Evolutionary conservation across 1,140 invertebrate genomes (phyloP), one percentile per base, ranked within the genome.

Genomic region (Patella vulgata): DNA sequence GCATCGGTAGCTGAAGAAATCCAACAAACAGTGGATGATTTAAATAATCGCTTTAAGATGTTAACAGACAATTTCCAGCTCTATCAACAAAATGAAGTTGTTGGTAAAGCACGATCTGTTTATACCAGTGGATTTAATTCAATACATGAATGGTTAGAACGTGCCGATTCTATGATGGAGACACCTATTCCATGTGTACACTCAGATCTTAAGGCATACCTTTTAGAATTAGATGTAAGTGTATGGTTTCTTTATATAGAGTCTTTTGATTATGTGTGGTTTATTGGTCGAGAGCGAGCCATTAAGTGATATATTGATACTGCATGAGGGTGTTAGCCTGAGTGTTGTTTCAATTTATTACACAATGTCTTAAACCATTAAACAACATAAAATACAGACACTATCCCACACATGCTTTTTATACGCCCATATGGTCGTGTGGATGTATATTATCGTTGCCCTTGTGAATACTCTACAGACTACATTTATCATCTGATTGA

Each of bases 41-140:
- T 97, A 36, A 90, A 90, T 1, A 83, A 88, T 27, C 87, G 90
- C 62, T 97, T 93, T 90, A 93, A 94, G 50, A 87, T 88, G 19
- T 83, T 81, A 17, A 46, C 57, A 1, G 67, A 70, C 1, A 52
- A 62, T 28, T 75, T 74, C 54, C 48, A 74, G 44, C 58, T 68
- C 21, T 81, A 74, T 76, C 92, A 95, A 84, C 90, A 94, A 70
- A 91, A 92, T 31, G 94, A 94, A 25, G 92, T 95, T 74, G 90
- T 94, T 19, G 86, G 95, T 1, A 87, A 93, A 60, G 91, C 91
- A 58, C 87, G 91, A 14, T 90, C 92, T 75, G 91, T 94, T 65
- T 94, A 95, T 79, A 88, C 90, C 46, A 81, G 87, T 0, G 93
- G 93, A 4, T 87, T 95, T 5, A 89, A 91, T 53, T 87, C 88